A percentile compares a stretch with the other conserved stretches of the same genome.
phyloP scores from a whole-genome alignment of 2,888 invertebrate species.

The Noctua pronuba region DNA sequence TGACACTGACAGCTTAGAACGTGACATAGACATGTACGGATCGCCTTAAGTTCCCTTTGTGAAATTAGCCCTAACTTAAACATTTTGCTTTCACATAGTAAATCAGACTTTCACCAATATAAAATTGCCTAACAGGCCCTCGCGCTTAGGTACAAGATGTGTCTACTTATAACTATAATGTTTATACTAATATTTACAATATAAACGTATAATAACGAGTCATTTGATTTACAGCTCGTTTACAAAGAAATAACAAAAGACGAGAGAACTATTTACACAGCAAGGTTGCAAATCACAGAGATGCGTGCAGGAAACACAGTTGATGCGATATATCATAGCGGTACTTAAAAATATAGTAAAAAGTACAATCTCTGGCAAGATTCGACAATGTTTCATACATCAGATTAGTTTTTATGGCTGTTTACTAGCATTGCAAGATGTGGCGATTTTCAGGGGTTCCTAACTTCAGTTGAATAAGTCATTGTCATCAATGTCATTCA shows the following conservation, averaged over 20 bases:
- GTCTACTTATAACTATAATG: conserved; percentile 85
- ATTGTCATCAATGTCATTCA: too few species aligned
- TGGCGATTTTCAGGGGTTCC: not conserved
- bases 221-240: conserved; percentile 80
- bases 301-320: conserved; percentile 81
- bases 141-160: conserved; percentile 85
- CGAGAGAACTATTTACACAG: conserved; percentile 88
- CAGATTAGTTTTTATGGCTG: conserved; percentile 38
- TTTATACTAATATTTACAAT: conserved; percentile 88
- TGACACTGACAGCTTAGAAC: not conserved
- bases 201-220: conserved; percentile 85
- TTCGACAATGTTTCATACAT: conserved; percentile 64
- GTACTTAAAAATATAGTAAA: conserved; percentile 66
- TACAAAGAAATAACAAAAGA: conserved; percentile 87
- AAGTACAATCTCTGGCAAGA: conserved; percentile 82
- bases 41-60: not conserved
- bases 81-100: not conserved
- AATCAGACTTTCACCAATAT: not conserved
- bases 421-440: conserved; percentile 30
- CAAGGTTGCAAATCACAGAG: conserved; percentile 89
- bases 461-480: not conserved
- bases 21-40: not conserved
- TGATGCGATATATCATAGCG: conserved; percentile 67
- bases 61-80: not conserved
- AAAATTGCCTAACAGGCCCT: conserved; percentile 40